Evolutionary conservation across 2,797 vertebrate species (phyloP).

Genomic region (Alca torda): DNA sequence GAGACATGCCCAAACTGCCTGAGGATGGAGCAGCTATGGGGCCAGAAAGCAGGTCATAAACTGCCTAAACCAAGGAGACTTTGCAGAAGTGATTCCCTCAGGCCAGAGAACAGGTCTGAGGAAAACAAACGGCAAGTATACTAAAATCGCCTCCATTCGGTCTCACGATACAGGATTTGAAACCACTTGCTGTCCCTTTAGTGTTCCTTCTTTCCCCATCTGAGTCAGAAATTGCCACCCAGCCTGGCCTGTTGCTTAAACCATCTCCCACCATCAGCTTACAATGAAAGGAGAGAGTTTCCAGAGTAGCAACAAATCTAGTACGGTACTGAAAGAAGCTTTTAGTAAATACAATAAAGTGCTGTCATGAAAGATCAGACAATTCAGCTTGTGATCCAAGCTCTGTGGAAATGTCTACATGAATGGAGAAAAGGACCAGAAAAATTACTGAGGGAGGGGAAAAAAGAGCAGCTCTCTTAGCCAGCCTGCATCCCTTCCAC

Average conservation of each 20-base stretch:
- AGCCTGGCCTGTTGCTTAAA: not conserved
- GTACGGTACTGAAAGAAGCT: not conserved
- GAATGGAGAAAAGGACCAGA: not conserved
- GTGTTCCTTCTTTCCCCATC: not conserved
- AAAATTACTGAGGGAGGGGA: not conserved
- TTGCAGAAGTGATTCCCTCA: not conserved
- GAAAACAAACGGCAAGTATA: not conserved
- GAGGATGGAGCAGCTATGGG: constrained; percentile 27
- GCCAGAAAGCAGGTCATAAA: constrained; percentile 25
- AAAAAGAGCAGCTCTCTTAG: not conserved
- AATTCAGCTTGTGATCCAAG: not conserved
- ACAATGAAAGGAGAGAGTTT: not conserved
- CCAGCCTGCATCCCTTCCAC: not conserved
- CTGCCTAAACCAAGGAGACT: not conserved
- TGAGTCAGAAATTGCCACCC: not conserved
- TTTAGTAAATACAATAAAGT: not conserved
- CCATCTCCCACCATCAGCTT: not conserved
- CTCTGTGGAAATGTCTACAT: not conserved
- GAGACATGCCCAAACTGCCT: not conserved
- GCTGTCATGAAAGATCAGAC: not conserved
- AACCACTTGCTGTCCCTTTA: not conserved
- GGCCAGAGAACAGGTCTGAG: not conserved
- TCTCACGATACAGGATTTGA: not conserved
- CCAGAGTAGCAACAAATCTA: not conserved
- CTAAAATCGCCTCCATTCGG: not conserved